phyloP scores from a whole-genome alignment of 2,797 vertebrate genomes.

The Gobio occitaniae region DNA sequence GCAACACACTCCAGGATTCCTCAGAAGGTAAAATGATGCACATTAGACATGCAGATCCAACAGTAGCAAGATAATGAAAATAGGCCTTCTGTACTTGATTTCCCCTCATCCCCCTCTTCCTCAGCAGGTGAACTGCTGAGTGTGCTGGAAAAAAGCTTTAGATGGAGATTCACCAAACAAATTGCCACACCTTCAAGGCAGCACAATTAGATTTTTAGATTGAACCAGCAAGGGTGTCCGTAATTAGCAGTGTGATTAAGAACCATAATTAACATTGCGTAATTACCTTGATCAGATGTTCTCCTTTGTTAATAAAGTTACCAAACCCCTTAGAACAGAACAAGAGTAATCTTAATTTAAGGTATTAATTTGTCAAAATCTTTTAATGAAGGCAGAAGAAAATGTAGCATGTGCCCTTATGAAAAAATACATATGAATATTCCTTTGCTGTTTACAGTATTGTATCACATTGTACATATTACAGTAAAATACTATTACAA shows the following conservation, averaged over 20 bases:
- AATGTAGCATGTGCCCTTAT: not conserved
- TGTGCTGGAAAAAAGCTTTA: slow-evolving; percentile 38
- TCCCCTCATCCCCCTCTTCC: slow-evolving; percentile 70
- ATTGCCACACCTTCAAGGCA: slow-evolving; percentile 59
- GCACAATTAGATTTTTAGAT: slow-evolving; percentile 60
- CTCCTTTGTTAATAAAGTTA: slow-evolving; percentile 60
- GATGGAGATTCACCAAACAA: slow-evolving; percentile 51
- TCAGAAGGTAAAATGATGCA: slow-evolving; percentile 71
- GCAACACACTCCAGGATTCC: slow-evolving; percentile 76
- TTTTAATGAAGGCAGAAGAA: slow-evolving; percentile 33
- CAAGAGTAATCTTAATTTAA: slow-evolving; percentile 57
- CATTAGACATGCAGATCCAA: slow-evolving; percentile 72
- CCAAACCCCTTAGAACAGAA: slow-evolving; percentile 51
- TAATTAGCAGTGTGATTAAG: slow-evolving; percentile 74
- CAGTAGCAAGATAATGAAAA: slow-evolving; percentile 71
- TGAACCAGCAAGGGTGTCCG: slow-evolving; percentile 59
- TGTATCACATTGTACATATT: not conserved
- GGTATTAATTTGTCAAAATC: slow-evolving; percentile 59
- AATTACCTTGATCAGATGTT: slow-evolving; percentile 74
- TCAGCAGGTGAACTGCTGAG: slow-evolving; percentile 55
- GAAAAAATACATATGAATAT: not conserved
- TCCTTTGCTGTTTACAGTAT: not conserved
- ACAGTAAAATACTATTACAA: not conserved
- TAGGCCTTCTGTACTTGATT: slow-evolving; percentile 69
- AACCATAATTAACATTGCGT: slow-evolving; percentile 74